Percentiles rank a stretch among this genome's conserved stretches.
Conservation (phyloP, 2,888 invertebrate genomes). For the Agrilus biguttatus region DNA sequence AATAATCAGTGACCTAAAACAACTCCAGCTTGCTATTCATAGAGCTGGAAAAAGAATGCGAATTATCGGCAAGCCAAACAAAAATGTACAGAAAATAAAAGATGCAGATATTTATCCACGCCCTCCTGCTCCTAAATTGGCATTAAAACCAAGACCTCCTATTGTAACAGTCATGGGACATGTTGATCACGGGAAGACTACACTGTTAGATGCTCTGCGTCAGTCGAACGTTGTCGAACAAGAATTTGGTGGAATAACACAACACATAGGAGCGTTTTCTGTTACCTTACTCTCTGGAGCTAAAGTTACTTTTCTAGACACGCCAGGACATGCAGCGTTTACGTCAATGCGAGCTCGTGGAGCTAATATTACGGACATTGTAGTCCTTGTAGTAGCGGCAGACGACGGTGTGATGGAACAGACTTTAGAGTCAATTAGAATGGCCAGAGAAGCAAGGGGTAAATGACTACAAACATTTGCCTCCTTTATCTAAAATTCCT, state of each 20-base stretch:
- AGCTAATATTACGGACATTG: constrained; percentile 86
- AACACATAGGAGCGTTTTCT: constrained; percentile 96
- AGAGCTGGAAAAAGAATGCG: constrained; percentile 25
- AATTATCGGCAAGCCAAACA: constrained; percentile 24
- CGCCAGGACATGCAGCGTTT: constrained; percentile 98
- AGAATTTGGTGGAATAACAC: constrained; percentile 98
- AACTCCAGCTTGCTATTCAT: constrained; percentile 23
- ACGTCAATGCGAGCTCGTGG: constrained; percentile 86
- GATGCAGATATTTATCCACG: constrained; percentile 38
- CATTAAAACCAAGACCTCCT: constrained; percentile 65
- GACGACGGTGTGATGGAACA: constrained; percentile 99
- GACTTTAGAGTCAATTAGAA: constrained; percentile 79
- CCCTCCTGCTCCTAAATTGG: constrained; percentile 49
- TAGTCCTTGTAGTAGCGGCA: constrained; percentile 92
- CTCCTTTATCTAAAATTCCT: constrained; percentile 7
- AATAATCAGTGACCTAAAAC: constrained; percentile 22
- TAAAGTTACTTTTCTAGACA: constrained; percentile 87
- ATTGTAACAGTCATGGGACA: constrained; percentile 99
- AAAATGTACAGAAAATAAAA: constrained; percentile 11
- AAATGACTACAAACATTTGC: constrained; percentile 2
- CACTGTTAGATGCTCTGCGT: constrained; percentile 76
- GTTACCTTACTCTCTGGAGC: constrained; percentile 53
- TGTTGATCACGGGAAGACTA: constrained; percentile 99
- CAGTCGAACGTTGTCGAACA: constrained; percentile 74
- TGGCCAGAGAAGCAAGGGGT: constrained; percentile 69